phyloP scores from a whole-genome alignment of 2,888 invertebrate genomes.

The Poecilus cupreus region DNA sequence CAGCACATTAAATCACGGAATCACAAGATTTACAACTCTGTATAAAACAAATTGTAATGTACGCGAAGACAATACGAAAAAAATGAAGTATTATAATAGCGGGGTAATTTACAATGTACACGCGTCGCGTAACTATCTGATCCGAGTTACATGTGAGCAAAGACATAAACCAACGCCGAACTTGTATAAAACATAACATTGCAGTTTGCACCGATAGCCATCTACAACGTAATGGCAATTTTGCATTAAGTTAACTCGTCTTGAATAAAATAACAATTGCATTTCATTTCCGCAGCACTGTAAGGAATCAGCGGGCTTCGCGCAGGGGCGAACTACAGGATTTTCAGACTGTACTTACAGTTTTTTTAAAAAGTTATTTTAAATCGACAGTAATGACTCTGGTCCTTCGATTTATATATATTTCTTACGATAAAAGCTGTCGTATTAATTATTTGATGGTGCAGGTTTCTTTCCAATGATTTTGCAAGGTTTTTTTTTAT shows the following conservation, averaged over 20 bases:
- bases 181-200: constrained; percentile 42
- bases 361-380: too few species aligned
- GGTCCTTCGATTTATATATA: too few species aligned
- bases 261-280: constrained; percentile 64
- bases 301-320: neutral
- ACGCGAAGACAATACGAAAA: neutral
- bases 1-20: neutral
- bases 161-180: constrained; percentile 45
- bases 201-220: constrained; percentile 58
- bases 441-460: too few species aligned
- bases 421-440: too few species aligned
- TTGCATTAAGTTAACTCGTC: constrained; percentile 58
- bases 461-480: too few species aligned
- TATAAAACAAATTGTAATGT: constrained; percentile 49
- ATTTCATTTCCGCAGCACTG: constrained; percentile 47
- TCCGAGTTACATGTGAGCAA: constrained; percentile 42
- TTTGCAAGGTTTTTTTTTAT: too few species aligned
- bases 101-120: constrained; percentile 30
- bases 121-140: constrained; percentile 49
- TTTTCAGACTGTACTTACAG: too few species aligned
- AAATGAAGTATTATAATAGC: constrained; percentile 30
- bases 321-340: neutral
- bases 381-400: too few species aligned
- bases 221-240: constrained; percentile 62
- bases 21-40: constrained; percentile 30